Conservation (phyloP, 1,140 invertebrate species). For the Pogonognathellus flavescens region DNA sequence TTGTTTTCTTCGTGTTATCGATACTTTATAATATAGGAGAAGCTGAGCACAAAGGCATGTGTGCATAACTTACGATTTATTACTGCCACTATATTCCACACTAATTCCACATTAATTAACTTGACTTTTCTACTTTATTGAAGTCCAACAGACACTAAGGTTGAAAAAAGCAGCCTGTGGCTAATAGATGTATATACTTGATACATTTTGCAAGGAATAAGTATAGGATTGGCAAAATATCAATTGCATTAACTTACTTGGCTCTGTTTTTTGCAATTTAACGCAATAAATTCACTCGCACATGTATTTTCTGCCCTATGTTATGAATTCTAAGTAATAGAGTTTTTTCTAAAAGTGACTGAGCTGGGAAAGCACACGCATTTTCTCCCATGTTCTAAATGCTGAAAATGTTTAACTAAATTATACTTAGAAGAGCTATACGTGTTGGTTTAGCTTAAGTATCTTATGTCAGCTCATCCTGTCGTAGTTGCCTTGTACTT, state of each 20-base stretch:
- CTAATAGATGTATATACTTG: too few species aligned
- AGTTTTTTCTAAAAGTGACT: background rate
- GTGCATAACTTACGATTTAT: too few species aligned
- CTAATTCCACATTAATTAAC: too few species aligned
- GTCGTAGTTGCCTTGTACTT: too few species aligned
- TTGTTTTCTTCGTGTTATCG: slow-evolving; percentile 2
- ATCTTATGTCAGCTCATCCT: too few species aligned
- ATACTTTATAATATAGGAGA: background rate
- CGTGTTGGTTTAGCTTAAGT: too few species aligned
- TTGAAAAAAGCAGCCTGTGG: too few species aligned
- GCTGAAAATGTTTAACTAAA: background rate
- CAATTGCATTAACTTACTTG: background rate
- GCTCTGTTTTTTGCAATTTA: background rate
- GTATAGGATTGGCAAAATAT: slow-evolving; percentile 39
- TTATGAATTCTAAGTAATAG: background rate
- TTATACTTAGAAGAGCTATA: background rate
- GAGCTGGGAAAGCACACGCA: slow-evolving; percentile 49
- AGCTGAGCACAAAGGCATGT: too few species aligned
- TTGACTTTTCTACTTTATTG: too few species aligned
- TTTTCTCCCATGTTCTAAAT: slow-evolving; percentile 39
- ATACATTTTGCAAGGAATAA: slow-evolving; percentile 34
- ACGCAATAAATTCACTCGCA: background rate
- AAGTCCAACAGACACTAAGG: too few species aligned
- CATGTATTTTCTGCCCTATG: background rate
- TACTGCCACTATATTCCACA: too few species aligned